These are phyloP conservation scores for Pocillopora meandrina DNA, from an alignment of 92 coral and sea anemone species.

Conservation along the genomic window DNA sequence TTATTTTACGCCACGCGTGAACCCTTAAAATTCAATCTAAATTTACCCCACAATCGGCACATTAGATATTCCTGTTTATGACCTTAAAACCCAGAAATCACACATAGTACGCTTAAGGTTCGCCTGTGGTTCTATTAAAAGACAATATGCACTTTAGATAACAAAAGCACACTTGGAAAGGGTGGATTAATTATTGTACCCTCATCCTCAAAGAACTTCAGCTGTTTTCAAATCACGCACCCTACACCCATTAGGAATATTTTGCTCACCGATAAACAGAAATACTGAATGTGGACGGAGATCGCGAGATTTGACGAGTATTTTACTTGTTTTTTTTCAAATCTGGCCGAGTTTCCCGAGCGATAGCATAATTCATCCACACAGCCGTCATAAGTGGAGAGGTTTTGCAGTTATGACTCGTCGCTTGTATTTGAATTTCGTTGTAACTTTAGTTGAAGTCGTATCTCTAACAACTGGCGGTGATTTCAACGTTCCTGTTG, in stretches of 20 bases:
- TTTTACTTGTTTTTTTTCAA: neutral
- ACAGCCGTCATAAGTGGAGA: no score
- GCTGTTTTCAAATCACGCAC: neutral
- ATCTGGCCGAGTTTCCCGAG: neutral
- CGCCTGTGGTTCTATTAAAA: no score
- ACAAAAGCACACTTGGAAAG: no score
- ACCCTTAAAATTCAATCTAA: no score
- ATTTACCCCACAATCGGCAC: no score
- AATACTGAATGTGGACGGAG: neutral
- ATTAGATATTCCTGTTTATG: no score
- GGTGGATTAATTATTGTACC: no score
- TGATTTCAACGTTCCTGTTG: slow-evolving; percentile 54
- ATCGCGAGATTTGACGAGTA: neutral
- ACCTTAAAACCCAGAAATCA: no score
- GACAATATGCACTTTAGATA: no score
- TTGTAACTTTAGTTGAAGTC: neutral
- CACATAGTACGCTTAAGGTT: no score
- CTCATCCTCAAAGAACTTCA: neutral
- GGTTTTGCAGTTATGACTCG: neutral
- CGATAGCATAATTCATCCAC: neutral
- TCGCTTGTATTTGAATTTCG: neutral
- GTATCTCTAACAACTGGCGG: neutral
- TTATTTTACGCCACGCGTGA: no score
- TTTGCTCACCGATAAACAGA: neutral
- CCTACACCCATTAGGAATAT: neutral